Conservation (phyloP, 2,797 vertebrate genomes). For the Sebastes paucispinis region DNA sequence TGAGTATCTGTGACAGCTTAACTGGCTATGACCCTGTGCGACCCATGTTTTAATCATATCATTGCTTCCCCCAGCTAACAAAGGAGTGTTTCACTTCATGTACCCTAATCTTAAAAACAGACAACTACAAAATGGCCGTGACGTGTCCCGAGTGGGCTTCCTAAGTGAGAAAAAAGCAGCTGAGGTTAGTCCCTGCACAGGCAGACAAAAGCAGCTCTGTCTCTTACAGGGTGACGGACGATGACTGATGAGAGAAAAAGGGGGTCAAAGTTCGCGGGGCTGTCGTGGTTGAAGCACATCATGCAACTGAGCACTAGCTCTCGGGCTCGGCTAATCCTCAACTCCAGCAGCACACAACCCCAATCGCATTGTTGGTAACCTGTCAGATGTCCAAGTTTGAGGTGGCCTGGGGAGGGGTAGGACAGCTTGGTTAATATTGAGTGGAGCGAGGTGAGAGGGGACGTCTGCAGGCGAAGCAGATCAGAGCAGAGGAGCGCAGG, state of each 20-base stretch:
- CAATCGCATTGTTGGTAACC: neutral
- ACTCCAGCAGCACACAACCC: neutral
- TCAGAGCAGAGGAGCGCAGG: neutral
- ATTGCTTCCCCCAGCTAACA: constrained; percentile 49
- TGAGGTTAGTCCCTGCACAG: constrained; percentile 41
- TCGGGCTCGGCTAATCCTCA: constrained; percentile 27
- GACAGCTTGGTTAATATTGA: constrained; percentile 3
- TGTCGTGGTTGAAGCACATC: constrained; percentile 44
- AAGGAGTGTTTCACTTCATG: constrained; percentile 56
- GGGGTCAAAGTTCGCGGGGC: constrained; percentile 62
- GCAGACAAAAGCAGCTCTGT: constrained; percentile 73
- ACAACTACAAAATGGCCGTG: constrained; percentile 52
- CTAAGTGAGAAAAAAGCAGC: constrained; percentile 62
- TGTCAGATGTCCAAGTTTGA: constrained; percentile 1
- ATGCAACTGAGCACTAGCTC: constrained; percentile 5
- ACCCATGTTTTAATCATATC: constrained; percentile 57
- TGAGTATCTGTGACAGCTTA: neutral
- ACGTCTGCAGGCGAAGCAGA: constrained; percentile 5
- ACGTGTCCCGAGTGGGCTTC: constrained; percentile 48
- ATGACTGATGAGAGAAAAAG: constrained; percentile 71
- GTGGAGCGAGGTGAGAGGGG: constrained; percentile 26
- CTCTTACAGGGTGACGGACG: constrained; percentile 63
- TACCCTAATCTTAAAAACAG: constrained; percentile 60
- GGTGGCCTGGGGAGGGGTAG: neutral
- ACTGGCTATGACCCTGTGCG: neutral